These are phyloP conservation scores for Psilanteris sp. DNA, from an alignment of 1,140 invertebrate genomes.

Conservation along the genomic window DNA sequence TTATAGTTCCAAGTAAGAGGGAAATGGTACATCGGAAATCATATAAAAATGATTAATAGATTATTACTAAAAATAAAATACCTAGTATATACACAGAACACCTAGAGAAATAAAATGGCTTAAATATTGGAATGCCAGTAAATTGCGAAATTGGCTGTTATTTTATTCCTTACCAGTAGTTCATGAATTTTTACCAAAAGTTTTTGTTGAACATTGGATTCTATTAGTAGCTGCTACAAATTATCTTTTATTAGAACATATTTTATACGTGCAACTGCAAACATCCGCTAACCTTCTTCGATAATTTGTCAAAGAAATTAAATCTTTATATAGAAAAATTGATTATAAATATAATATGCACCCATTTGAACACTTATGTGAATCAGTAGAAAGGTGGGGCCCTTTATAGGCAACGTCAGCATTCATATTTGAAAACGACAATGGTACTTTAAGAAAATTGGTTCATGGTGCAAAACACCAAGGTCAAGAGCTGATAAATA, in stretches of 20 bases:
- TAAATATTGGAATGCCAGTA: conserved; percentile 33
- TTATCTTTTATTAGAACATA: too few relatives aligned
- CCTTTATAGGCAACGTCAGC: conserved; percentile 21
- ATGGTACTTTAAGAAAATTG: conserved; percentile 32
- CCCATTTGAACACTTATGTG: conserved; percentile 27
- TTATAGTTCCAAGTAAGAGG: too few relatives aligned
- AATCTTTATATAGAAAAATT: conserved; percentile 11
- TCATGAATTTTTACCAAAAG: conserved; percentile 18
- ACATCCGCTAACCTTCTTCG: too few relatives aligned
- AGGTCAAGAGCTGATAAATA: conserved; percentile 14
- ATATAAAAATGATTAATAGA: conserved; percentile 4
- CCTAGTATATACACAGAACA: conserved; percentile 19
- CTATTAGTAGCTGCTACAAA: conserved; percentile 26
- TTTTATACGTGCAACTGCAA: too few relatives aligned
- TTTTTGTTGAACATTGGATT: conserved; percentile 44
- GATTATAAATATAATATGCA: conserved; percentile 51
- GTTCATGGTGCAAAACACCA: conserved; percentile 46
- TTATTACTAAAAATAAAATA: not conserved
- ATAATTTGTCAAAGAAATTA: conserved; percentile 26
- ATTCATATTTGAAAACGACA: conserved; percentile 52
- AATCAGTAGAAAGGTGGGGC: conserved; percentile 35
- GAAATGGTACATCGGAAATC: conserved; percentile 9
- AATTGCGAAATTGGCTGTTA: conserved; percentile 29
- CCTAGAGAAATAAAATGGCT: conserved; percentile 6
- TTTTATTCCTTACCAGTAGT: conserved; percentile 30